Conservation (phyloP, 2,888 invertebrate species). For the Agonopterix alstromeriana region DNA sequence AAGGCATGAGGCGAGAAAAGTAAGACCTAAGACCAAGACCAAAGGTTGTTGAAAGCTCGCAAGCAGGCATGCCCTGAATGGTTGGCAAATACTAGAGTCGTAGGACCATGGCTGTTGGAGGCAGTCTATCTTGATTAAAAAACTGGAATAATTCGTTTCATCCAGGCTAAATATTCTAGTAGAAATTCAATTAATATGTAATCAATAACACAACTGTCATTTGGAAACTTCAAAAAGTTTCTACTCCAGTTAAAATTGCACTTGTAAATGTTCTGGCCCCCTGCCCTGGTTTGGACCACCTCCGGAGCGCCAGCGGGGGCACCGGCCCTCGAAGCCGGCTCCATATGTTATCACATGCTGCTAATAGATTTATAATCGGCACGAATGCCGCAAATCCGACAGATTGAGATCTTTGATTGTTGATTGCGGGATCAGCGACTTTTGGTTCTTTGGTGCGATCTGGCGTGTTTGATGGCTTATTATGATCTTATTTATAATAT, state of each 20-base stretch:
- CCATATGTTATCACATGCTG: conserved; percentile 53
- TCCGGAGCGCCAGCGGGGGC: conserved; percentile 36
- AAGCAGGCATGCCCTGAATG: too few species aligned
- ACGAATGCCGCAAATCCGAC: conserved; percentile 58
- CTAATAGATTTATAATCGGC: conserved; percentile 61
- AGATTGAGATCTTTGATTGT: conserved; percentile 43
- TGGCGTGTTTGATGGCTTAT: neutral
- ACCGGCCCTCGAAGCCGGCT: conserved; percentile 29
- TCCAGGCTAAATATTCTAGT: too few species aligned
- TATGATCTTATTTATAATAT: neutral
- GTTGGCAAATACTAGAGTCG: too few species aligned
- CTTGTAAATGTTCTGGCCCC: conserved; percentile 18
- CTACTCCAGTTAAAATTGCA: neutral
- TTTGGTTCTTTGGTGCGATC: neutral
- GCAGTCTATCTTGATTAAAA: too few species aligned
- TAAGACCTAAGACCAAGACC: too few species aligned
- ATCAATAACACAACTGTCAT: too few species aligned
- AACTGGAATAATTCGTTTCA: too few species aligned
- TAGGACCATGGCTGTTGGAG: too few species aligned
- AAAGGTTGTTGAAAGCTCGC: too few species aligned
- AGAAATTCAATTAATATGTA: too few species aligned
- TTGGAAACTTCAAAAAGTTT: neutral
- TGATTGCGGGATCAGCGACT: conserved; percentile 17
- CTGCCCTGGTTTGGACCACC: conserved; percentile 26
- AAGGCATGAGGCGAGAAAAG: too few species aligned